These are phyloP conservation scores for Myotis planiceps DNA, from an alignment of 2,797 vertebrate species.

Conservation along the genomic window DNA sequence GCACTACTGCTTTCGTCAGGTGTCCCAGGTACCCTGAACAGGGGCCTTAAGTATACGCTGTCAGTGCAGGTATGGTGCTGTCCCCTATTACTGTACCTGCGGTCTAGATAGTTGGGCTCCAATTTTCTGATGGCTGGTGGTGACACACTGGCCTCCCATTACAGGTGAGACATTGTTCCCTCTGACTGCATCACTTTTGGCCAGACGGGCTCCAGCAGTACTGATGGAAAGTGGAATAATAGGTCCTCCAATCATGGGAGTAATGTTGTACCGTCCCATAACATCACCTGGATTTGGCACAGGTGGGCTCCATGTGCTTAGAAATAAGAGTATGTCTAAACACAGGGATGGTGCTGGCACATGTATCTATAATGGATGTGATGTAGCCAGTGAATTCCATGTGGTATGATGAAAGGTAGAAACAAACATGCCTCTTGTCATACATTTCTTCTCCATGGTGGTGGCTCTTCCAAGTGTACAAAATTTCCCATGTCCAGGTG, in stretches of 20 bases:
- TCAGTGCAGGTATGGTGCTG: not conserved
- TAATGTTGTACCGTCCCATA: not conserved
- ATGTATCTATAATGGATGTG: not conserved
- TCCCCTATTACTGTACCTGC: fast-evolving
- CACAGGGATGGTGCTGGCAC: too few species aligned
- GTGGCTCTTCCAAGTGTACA: too few species aligned
- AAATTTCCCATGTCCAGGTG: too few species aligned
- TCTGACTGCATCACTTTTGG: not conserved
- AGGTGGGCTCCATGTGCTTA: not conserved
- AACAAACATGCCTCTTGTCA: too few species aligned
- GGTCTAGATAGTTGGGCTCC: not conserved
- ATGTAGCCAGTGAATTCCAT: not conserved
- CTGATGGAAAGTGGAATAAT: not conserved
- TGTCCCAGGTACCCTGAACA: not conserved
- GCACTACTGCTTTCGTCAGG: not conserved
- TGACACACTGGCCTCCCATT: too few species aligned
- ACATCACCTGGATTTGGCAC: too few species aligned
- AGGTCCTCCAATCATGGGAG: not conserved
- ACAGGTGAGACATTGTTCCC: not conserved
- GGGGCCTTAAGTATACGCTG: not conserved
- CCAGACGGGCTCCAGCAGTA: not conserved
- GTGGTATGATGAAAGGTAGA: too few species aligned
- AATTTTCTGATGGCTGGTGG: too few species aligned
- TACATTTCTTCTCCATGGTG: too few species aligned
- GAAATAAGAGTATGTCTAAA: not conserved